Base-by-base conservation (phyloP, 2,888 invertebrate species). In the Ornithoptera alexandrae region DNA sequence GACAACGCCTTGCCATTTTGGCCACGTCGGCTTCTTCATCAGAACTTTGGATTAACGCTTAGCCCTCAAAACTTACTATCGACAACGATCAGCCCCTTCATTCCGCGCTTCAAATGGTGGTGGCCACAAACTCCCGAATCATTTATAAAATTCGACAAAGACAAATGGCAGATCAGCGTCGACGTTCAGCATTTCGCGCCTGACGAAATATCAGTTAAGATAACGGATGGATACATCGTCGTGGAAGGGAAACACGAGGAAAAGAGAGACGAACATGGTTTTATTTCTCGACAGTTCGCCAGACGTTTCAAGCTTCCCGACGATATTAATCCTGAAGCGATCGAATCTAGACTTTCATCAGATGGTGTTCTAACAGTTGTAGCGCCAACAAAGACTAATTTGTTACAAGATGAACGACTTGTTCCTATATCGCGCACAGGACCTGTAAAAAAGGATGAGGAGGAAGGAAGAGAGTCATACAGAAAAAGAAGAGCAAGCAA, bases 201-300 rank as follows among this genome's bases (percentile, higher is more conserved):
- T 0, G 94, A 95, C 59, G 97, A 97, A 84, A 94, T 97, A 46
- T 93, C 94, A 0, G 96, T 97, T 0, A 97, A 96, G 83, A 95
- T 95, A 0, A 92, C 94, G 0, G 95, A 96, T 69, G 94, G 95
- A 62, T 93, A 85, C 62, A 93, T 97, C 12, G 92, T 96, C 0
- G 93, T 96, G 18, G 96, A 97, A 83, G 97, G 95, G 0, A 96
- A 95, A 80, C 97, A 97, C 78, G 96, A 96, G 76, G 97, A 97
- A 76, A 95, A 95, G 76, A 94, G 94, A 73, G 96, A 96, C 75
- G 94, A 95, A 53, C 95, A 96, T 77, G 96, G 97, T 0, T 95
- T 93, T 74, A 93, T 97, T 65, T 95, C 96, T 0, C 93, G 96
- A 62, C 96, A 97, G 76, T 96, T 97, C 76, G 91, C 94, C 12